These are phyloP conservation scores for Melanotaenia maccullochi DNA, from an alignment of 2,797 vertebrate species.

Conservation along the genomic window DNA sequence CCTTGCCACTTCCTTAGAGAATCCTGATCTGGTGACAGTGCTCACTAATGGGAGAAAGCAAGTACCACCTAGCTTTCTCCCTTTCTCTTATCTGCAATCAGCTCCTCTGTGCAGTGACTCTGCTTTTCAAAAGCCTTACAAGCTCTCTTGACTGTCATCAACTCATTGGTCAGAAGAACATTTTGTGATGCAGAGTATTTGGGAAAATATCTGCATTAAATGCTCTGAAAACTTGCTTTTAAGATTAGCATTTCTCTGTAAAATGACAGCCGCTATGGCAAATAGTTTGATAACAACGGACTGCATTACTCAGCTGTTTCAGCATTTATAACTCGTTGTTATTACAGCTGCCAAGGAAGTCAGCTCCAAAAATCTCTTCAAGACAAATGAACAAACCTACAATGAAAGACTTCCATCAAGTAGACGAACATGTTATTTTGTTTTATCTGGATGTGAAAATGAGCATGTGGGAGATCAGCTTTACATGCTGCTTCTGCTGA, in stretches of 20 bases:
- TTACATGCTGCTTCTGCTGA: neutral
- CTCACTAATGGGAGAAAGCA: slow-evolving; percentile 21
- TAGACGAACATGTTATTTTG: neutral
- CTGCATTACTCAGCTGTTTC: neutral
- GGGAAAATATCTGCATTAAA: neutral
- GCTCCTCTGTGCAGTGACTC: neutral
- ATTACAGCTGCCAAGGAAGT: neutral
- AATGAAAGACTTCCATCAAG: neutral
- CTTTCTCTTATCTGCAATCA: slow-evolving; percentile 21
- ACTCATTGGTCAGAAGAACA: neutral
- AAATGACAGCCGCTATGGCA: neutral
- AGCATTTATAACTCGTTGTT: neutral
- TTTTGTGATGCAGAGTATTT: neutral
- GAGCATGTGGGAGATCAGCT: neutral
- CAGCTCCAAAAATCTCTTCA: neutral
- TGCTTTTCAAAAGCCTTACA: slow-evolving; percentile 13
- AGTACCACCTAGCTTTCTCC: slow-evolving; percentile 21
- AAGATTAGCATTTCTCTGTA: neutral
- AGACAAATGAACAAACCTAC: neutral
- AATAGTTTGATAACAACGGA: neutral
- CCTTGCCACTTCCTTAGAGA: slow-evolving; percentile 13
- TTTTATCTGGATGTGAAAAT: neutral
- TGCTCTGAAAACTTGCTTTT: neutral
- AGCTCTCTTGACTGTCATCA: neutral
- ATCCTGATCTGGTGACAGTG: slow-evolving; percentile 18